Evolutionary conservation across 2,113 vertebrate genomes (phyloP).

Genomic region (Casuarius casuarius): DNA sequence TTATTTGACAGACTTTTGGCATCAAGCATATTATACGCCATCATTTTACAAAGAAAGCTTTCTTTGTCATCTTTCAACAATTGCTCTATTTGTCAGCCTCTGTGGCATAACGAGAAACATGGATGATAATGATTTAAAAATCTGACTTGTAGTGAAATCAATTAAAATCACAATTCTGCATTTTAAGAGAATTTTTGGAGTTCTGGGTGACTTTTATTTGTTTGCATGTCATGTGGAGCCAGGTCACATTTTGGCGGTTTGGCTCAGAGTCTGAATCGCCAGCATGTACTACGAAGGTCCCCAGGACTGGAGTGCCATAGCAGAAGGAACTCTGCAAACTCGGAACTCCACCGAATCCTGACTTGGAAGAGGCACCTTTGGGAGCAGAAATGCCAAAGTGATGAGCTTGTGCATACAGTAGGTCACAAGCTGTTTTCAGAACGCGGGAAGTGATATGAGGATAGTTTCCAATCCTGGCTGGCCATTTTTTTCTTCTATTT

Average conservation of each 20-base stretch:
- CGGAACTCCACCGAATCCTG: neutral
- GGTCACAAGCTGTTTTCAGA: neutral
- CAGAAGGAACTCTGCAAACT: neutral
- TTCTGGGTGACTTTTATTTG: neutral
- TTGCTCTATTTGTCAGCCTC: conserved; percentile 54
- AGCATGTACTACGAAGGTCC: neutral
- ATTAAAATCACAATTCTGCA: neutral
- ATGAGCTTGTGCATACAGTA: neutral
- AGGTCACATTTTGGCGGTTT: neutral
- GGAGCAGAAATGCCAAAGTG: neutral
- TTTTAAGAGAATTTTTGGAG: neutral
- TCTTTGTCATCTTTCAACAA: conserved; percentile 64
- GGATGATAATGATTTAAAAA: conserved; percentile 8
- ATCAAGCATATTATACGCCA: conserved; percentile 3
- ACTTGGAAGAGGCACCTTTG: neutral
- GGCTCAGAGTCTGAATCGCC: neutral
- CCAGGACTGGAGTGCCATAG: neutral
- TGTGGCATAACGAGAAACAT: conserved; percentile 15
- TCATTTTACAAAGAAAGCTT: conserved; percentile 54
- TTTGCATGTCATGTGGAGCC: neutral
- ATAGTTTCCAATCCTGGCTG: neutral
- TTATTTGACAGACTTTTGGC: conserved; percentile 60
- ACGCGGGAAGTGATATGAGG: neutral
- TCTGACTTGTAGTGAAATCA: neutral
- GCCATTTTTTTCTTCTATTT: neutral